Evolutionary conservation across 2,797 vertebrate species (phyloP), one percentile per base, ranked within the genome.

Genomic region (Dryobates pubescens): DNA sequence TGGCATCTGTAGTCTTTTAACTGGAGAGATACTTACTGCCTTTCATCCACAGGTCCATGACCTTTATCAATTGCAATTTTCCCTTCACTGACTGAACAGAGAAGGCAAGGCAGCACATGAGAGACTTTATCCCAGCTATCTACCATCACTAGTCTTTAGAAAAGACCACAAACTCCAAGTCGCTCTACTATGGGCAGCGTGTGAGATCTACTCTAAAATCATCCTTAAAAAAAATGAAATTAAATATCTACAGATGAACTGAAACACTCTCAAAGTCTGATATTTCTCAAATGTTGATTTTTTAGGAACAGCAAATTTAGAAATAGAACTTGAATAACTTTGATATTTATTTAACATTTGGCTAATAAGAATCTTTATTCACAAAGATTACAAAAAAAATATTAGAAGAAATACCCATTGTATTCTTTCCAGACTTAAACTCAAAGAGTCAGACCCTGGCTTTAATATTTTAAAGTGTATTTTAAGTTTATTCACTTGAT

Each of bases 341-440:
- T 82, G 71, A 41, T 88, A 94, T 94, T 93, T 90, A 53, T 82
- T 84, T 88, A 90, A 84, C 61, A 93, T 90, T 93, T 95, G 58
- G 9, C 22, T 80, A 91, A 92, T 90, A 94, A 78, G 47, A 75
- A 67, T 47, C 13, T 91, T 69, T 81, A 69, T 73, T 79, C 15
- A 49, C 34, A 78, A 62, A 70, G 43, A 91, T 90, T 59, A n/a
- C 49, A 88, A 92, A 88, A 61, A 90, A 92, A 88, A 81, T 63
- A 75, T 68, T 81, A 38, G 38, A 3, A 2, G 58, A 82, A 81
- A 82, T 64, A 47, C 10, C 77, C 30, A 24, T 34, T 86, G 27
- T 65, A 18, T 34, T 68, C 63, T 41, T 83, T 51, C 58, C 3
- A 75, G 27, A 91, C 30, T 71, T 47, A 32, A 72, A 70, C 9